Base-by-base conservation (phyloP, 2,888 invertebrate genomes). In the Vannuccia rotundouncinata region DNA sequence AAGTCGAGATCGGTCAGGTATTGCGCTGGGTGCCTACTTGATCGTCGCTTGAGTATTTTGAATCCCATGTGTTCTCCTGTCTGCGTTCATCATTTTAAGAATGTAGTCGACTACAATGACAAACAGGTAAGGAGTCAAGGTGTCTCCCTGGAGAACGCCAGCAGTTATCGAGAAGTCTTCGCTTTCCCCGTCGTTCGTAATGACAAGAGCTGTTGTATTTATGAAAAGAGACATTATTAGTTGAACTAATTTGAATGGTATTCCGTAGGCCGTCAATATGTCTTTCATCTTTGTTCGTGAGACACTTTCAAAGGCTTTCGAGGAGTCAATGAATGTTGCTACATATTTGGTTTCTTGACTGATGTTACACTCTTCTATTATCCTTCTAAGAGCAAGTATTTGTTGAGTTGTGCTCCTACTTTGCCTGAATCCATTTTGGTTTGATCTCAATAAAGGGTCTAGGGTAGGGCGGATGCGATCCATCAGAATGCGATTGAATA, bases 111-210 rank as follows among this genome's bases (percentile, higher is more conserved):
- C 66, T 17, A 66, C 66, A 22, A 66, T 66, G 25, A 66, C 66
- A 27, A 66, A 66, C 25, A 66, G 25, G 66, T 66, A 66, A 66
- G 66, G 66, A 22, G 66, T 27, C 25, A 66, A 27, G 66, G 66
- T 66, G 66, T 66, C 66, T 66, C 66, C 66, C 25, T 66, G 66
- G 66, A 66, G 66, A 27, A 66, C 66, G 25, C 66, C 66, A 22
- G 66, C 66, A 22, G 66, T 66, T 66, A 66, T 66, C 22, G 22
- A 22, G 66, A 66, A 66, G 25, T 66, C 66, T 17, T 66, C 66
- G 66, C 66, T 66, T 66, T 17, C 22, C 25, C 66, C 66, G 66
- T 66, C 66, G 13, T 17, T 5, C 22, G 66, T 66, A 27, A 66
- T 66, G 66, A 66, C 66, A 27, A 22, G 66, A 66, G 66, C 66